These are phyloP conservation scores for Sturmia bella DNA, from an alignment of 2,888 invertebrate species.

Conservation along the genomic window DNA sequence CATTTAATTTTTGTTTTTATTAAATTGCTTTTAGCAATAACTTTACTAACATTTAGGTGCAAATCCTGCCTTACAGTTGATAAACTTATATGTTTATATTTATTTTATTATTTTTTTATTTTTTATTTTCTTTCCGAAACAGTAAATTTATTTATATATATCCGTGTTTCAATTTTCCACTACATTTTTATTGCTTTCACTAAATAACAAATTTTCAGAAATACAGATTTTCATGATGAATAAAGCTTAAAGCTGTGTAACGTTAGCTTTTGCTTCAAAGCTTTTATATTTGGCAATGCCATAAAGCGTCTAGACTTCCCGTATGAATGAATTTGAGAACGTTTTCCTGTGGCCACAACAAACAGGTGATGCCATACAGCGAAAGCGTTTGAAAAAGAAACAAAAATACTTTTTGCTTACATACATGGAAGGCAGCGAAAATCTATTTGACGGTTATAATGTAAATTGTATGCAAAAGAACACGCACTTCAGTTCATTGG, in stretches of 20 bases:
- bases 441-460: too few relatives aligned
- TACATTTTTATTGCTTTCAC: slow-evolving; percentile 55
- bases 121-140: slow-evolving; percentile 72
- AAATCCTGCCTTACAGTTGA: not conserved
- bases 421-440: too few relatives aligned
- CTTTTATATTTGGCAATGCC: slow-evolving; percentile 28
- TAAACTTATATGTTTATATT: not conserved
- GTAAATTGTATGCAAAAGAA: too few relatives aligned
- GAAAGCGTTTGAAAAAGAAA: too few relatives aligned
- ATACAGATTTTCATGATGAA: slow-evolving; percentile 30
- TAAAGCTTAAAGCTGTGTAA: slow-evolving; percentile 57
- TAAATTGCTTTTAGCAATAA: not conserved
- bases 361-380: too few relatives aligned
- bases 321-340: not conserved
- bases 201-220: slow-evolving; percentile 46
- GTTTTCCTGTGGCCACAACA: not conserved
- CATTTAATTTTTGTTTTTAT: not conserved
- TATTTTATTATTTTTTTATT: slow-evolving; percentile 46
- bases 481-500: too few relatives aligned
- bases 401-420: too few relatives aligned
- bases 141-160: slow-evolving; percentile 66
- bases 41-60: slow-evolving; percentile 44
- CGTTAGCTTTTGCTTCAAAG: slow-evolving; percentile 40
- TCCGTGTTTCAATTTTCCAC: slow-evolving; percentile 29
- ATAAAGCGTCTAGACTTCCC: not conserved